These are phyloP conservation scores for Colius striatus DNA, from an alignment of 2,113 vertebrate species.

Conservation along the genomic window DNA sequence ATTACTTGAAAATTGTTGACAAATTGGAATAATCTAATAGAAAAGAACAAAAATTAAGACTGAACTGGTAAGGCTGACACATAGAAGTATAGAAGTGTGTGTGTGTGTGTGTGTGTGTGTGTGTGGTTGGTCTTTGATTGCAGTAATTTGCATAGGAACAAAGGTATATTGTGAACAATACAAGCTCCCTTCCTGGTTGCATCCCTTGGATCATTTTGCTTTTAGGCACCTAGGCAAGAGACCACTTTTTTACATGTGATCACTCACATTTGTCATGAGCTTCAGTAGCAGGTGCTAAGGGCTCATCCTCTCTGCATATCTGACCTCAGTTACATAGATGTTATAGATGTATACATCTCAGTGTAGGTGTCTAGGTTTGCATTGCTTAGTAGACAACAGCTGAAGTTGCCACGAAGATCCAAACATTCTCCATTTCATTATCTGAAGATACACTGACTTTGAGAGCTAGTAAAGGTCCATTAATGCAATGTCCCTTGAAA, in stretches of 20 bases:
- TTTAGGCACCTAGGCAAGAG: neutral
- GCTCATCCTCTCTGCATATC: neutral
- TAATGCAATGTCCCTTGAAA: slow-evolving; percentile 10
- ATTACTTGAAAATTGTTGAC: neutral
- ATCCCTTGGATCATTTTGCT: neutral
- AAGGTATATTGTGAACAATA: neutral
- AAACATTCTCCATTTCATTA: neutral
- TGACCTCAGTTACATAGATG: neutral
- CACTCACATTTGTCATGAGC: neutral
- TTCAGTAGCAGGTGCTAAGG: neutral
- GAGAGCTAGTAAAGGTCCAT: neutral
- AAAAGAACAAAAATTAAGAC: neutral
- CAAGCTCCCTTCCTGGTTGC: neutral
- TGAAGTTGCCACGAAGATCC: neutral
- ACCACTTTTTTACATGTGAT: neutral
- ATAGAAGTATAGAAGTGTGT: too few species aligned
- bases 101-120: too few species aligned
- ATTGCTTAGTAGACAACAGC: neutral
- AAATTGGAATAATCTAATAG: neutral
- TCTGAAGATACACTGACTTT: neutral
- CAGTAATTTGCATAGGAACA: neutral
- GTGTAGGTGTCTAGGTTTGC: neutral
- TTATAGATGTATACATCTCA: neutral
- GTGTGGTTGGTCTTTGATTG: neutral
- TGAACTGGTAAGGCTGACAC: neutral